Evolutionary conservation across 2,113 vertebrate genomes (phyloP).

Genomic region (Nyctereutes procyonoides): DNA sequence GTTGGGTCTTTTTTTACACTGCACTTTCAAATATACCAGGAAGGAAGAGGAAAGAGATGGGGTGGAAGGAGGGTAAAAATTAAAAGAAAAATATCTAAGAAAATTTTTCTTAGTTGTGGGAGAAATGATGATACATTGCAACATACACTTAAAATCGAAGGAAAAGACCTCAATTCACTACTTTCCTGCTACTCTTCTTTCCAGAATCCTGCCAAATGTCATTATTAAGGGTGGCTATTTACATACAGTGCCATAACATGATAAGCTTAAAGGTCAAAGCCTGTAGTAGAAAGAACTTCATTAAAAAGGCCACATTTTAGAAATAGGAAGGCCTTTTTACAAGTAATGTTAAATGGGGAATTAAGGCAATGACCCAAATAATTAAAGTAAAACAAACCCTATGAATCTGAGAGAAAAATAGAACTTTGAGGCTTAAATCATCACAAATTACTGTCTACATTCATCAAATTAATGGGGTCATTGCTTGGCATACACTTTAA

Average conservation of each 20-base stretch:
- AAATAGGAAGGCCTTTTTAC: conserved; percentile 28
- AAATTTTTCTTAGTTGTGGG: not conserved
- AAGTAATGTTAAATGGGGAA: conserved; percentile 69
- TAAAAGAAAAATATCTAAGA: not conserved
- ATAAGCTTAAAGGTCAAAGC: conserved; percentile 65
- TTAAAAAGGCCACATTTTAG: conserved; percentile 63
- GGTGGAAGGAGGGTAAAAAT: fast-evolving
- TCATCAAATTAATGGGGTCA: conserved; percentile 61
- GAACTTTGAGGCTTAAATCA: conserved; percentile 59
- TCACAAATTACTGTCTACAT: conserved; percentile 63
- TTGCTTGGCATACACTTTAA: conserved; percentile 57
- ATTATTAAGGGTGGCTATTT: conserved; percentile 44
- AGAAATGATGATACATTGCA: not conserved
- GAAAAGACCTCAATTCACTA: not conserved
- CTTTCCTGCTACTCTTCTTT: not conserved
- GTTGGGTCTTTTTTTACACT: not conserved
- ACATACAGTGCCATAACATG: conserved; percentile 24
- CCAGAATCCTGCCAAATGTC: not conserved
- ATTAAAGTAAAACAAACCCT: conserved; percentile 75
- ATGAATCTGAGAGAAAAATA: conserved; percentile 33
- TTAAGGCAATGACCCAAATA: conserved; percentile 79
- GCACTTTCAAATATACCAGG: not conserved
- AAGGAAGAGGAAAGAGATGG: fast-evolving
- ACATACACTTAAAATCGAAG: not conserved
- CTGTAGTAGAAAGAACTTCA: conserved; percentile 43